Percentiles rank a stretch among this genome's conserved stretches.
phyloP scores from a whole-genome alignment of 2,888 invertebrate species.

The Philaethria dido region DNA sequence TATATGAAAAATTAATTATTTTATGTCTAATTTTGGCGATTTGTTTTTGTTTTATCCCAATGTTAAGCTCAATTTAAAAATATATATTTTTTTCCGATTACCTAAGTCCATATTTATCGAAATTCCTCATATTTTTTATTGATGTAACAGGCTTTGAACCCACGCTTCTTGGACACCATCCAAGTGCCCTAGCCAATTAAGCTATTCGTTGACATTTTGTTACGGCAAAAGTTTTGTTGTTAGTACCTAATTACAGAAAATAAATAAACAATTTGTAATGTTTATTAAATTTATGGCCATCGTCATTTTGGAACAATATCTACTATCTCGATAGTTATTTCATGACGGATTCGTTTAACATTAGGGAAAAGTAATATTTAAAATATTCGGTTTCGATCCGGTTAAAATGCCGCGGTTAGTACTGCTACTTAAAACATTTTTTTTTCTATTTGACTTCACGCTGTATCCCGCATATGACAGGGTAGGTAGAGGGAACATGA shows the following conservation, averaged over 20 bases:
- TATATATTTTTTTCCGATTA: not conserved
- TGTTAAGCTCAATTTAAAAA: not conserved
- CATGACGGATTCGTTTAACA: too few relatives aligned
- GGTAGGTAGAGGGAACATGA: too few relatives aligned
- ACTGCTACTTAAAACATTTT: too few relatives aligned
- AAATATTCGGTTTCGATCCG: too few relatives aligned
- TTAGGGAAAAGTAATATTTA: too few relatives aligned
- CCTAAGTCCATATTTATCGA: not conserved
- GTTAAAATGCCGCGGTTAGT: too few relatives aligned
- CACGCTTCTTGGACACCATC: not conserved
- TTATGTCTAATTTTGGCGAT: not conserved
- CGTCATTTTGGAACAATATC: too few relatives aligned
- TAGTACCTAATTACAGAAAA: not conserved
- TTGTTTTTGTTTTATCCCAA: not conserved
- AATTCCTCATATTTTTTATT: not conserved
- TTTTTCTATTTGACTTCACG: too few relatives aligned
- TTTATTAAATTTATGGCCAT: too few relatives aligned
- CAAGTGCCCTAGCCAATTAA: conserved; percentile 2
- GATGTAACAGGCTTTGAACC: not conserved
- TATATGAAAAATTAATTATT: too few relatives aligned
- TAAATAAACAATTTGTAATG: not conserved
- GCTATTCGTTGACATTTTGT: not conserved
- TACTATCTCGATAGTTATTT: too few relatives aligned
- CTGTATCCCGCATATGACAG: too few relatives aligned
- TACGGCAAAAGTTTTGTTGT: not conserved